These are phyloP conservation scores for Platygyra sinensis DNA, from an alignment of 64 coral and sea anemone genomes.

Conservation along the genomic window DNA sequence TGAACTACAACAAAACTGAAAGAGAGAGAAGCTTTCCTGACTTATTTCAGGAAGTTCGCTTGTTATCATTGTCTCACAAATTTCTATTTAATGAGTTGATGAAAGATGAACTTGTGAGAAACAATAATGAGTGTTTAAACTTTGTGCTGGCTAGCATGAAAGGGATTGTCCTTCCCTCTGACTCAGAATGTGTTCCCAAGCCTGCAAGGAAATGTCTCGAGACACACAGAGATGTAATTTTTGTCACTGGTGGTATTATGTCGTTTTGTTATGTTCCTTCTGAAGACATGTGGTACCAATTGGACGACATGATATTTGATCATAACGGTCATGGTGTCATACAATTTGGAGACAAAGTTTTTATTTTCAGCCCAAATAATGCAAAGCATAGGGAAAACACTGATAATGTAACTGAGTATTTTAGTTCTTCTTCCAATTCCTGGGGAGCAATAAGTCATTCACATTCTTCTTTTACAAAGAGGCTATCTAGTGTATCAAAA, in stretches of 20 bases:
- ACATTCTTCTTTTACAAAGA: not conserved
- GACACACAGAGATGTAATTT: constrained; percentile 1
- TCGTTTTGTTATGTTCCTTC: not conserved
- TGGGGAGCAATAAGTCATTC: not conserved
- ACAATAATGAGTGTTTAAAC: not conserved
- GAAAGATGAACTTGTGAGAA: not conserved
- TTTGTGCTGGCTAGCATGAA: not conserved
- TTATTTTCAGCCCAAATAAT: not conserved
- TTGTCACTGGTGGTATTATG: not conserved
- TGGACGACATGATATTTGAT: not conserved
- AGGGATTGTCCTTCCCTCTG: not conserved
- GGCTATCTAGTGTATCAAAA: too few species aligned
- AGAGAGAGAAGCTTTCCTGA: not conserved
- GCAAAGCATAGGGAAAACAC: too few species aligned
- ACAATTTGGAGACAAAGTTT: not conserved
- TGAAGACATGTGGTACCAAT: not conserved
- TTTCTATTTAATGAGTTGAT: not conserved
- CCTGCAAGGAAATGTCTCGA: not conserved
- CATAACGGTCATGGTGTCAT: not conserved
- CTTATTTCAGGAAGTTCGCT: not conserved
- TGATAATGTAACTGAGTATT: not conserved
- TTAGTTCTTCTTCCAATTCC: not conserved
- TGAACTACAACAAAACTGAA: not conserved
- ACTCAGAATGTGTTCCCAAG: too few species aligned
- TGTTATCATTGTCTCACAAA: not conserved